Percentiles rank a stretch among this genome's conserved stretches.
Evolutionary conservation across 2,113 vertebrate species (phyloP).

Genomic region (Oryzias javanicus): DNA sequence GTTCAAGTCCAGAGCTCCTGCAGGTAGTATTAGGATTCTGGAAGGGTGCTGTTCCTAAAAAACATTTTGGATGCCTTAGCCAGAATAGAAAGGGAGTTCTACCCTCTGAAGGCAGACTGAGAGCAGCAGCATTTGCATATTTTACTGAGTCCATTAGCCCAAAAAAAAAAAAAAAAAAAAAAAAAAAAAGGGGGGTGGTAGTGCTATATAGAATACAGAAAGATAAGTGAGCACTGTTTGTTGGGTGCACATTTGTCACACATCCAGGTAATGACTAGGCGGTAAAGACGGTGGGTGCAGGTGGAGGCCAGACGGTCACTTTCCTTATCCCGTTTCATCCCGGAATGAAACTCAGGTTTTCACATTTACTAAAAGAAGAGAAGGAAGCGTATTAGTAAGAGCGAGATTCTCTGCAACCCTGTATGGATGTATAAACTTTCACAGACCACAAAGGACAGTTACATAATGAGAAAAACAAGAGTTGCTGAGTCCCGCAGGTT

Average conservation of each 20-base stretch:
- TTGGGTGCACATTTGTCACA: slow-evolving; percentile 58
- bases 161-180: too few relatives aligned
- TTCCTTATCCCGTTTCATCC: slow-evolving; percentile 61
- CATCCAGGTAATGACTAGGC: slow-evolving; percentile 67
- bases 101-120: slow-evolving; percentile 9
- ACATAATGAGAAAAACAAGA: slow-evolving; percentile 44
- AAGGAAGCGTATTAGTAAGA: slow-evolving; percentile 60
- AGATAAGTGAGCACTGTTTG: slow-evolving; percentile 59
- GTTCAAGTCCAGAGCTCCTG: slow-evolving; percentile 19
- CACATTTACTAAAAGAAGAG: slow-evolving; percentile 78
- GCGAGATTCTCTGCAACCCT: slow-evolving; percentile 38
- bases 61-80: slow-evolving; percentile 28
- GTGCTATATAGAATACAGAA: slow-evolving; percentile 46
- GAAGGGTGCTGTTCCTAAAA: slow-evolving; percentile 15
- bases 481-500: slow-evolving; percentile 33
- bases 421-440: slow-evolving; percentile 55
- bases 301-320: slow-evolving; percentile 57
- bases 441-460: slow-evolving; percentile 55
- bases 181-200: slow-evolving; percentile 19
- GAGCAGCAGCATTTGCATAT: slow-evolving; percentile 56
- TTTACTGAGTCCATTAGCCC: slow-evolving; percentile 45
- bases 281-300: slow-evolving; percentile 61
- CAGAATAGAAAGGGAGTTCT: slow-evolving; percentile 30
- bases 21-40: slow-evolving; percentile 5
- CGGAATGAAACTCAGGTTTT: slow-evolving; percentile 75